Base-by-base conservation (phyloP, 2,113 vertebrate species). In the Silurus meridionalis region DNA sequence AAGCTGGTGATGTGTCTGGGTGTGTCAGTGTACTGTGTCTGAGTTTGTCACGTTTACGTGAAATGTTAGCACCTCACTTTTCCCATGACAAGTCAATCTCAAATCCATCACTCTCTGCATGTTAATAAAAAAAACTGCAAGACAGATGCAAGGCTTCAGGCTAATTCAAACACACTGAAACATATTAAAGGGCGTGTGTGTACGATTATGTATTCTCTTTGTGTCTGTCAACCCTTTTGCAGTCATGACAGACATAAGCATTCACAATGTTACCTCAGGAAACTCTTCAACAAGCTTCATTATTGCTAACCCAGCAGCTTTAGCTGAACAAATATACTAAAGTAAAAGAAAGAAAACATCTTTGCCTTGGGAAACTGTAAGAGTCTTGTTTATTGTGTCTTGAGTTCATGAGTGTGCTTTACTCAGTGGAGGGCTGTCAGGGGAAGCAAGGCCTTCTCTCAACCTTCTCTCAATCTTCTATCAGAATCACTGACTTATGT, bases 1-100 rank as follows among this genome's bases (percentile, higher is more conserved):
- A 14, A 25, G 64, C 87, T 71, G 88, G 88, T 80, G 55, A 53
- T n/a, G 9, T 79, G 61, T 25, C 15, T 53, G 53, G 23, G 60
- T 74, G 66, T 37, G 58, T 69, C n/a, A 23, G 64, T 58, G 67
- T 67, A 37, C 28, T 21, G 28, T 28, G 82, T 72, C 15, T 57
- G 53, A 25, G 50, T 66, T 3, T 67, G 57, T 79, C 60, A 77
- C 50, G 46, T 64, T 80, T 28, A 23, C 19, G 6, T 75, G 72
- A 75, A 53, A 53, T 6, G 21, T 75, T 52, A 10, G 21, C 48
- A 21, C 2, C 21, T 53, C 72, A 52, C 72, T n/a, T 23, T 53
- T 53, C 21, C 10, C 72, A 8, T 52, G 55, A 23, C 50, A 23
- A n/a, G 74, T 53, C 11, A 25, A 15, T 57, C 75, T 78, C 52